phyloP scores from a whole-genome alignment of 2,888 invertebrate genomes.

The Tetragonisca angustula region DNA sequence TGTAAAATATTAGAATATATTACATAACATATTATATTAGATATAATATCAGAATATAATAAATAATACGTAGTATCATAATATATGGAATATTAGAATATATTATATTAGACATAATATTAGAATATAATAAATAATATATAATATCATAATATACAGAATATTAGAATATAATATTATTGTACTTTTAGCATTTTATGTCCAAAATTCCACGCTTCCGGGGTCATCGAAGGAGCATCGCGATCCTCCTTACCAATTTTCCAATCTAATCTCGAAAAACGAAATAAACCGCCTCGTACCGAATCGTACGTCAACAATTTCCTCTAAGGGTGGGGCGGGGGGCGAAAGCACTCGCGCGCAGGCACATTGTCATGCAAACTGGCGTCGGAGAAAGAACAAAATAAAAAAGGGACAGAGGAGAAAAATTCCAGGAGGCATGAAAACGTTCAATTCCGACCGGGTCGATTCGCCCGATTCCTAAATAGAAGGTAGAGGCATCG shows the following conservation, averaged over 20 bases:
- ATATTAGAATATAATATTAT: too few species aligned
- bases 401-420: background rate
- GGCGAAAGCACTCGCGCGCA: background rate
- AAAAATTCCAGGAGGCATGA: slow-evolving; percentile 23
- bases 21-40: too few species aligned
- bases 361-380: slow-evolving; percentile 47
- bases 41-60: too few species aligned
- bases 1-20: too few species aligned
- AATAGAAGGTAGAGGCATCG: slow-evolving; percentile 32
- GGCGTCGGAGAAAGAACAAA: slow-evolving; percentile 7
- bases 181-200: background rate
- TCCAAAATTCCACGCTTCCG: background rate
- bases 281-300: background rate
- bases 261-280: slow-evolving; percentile 12
- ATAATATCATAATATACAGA: too few species aligned
- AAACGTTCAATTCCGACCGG: slow-evolving; percentile 32
- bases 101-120: too few species aligned
- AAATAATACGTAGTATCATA: too few species aligned
- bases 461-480: slow-evolving; percentile 34
- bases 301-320: slow-evolving; percentile 23
- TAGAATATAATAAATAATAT: too few species aligned
- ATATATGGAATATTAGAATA: too few species aligned
- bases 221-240: background rate
- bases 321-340: background rate
- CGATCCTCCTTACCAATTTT: background rate